Evolutionary conservation across 2,113 vertebrate species (phyloP).

Genomic region (Oenanthe melanoleuca): DNA sequence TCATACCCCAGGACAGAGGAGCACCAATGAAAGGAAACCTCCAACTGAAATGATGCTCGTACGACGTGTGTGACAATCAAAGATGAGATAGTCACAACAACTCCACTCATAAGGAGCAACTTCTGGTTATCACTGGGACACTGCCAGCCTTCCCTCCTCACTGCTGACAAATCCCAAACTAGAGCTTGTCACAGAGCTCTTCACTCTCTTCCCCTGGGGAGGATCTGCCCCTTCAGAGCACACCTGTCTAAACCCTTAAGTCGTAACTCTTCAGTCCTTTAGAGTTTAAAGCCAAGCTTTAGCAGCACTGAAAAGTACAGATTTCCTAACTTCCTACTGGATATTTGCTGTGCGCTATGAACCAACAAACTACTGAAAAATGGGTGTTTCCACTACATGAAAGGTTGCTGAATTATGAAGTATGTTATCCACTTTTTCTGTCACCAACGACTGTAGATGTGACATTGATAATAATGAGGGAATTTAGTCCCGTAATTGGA

Average conservation of each 20-base stretch:
- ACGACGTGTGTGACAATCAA: rapidly evolving
- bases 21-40: background rate
- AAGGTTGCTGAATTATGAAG: background rate
- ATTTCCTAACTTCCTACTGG: background rate
- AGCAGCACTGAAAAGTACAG: background rate
- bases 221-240: background rate
- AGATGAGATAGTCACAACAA: background rate
- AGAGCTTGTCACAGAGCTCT: background rate
- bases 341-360: background rate
- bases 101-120: background rate
- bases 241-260: background rate
- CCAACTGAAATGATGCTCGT: background rate
- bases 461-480: background rate
- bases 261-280: background rate
- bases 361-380: background rate
- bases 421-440: background rate
- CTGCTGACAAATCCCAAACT: background rate
- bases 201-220: background rate
- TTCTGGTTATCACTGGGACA: background rate
- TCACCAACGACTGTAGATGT: rapidly evolving
- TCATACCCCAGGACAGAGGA: background rate
- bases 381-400: background rate
- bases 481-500: background rate
- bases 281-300: background rate
- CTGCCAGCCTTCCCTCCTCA: background rate